Evolutionary conservation across 2,797 vertebrate species (phyloP).

Genomic region (Smutsia temminckii): DNA sequence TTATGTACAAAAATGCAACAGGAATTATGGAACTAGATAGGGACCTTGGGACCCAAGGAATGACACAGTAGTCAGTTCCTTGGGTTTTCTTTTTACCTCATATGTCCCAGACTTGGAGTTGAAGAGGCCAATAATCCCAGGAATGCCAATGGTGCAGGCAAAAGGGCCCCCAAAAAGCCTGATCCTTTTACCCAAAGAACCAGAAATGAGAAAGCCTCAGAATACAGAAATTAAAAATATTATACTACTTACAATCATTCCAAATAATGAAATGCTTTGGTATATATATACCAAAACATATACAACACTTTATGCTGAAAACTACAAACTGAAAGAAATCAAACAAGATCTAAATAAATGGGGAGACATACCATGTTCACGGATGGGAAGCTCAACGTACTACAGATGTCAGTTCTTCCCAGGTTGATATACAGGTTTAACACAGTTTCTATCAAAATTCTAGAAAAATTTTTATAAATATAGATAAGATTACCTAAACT

Average conservation of each 20-base stretch:
- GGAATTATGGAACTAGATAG: not conserved
- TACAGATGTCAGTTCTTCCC: not conserved
- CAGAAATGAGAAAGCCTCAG: not conserved
- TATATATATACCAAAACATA: not conserved
- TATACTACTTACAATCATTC: not conserved
- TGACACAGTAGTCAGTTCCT: not conserved
- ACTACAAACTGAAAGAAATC: not conserved
- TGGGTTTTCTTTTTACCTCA: not conserved
- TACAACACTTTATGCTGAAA: not conserved
- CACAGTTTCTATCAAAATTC: not conserved
- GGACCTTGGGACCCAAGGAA: not conserved
- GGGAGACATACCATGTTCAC: not conserved
- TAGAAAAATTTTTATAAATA: not conserved
- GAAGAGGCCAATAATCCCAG: not conserved
- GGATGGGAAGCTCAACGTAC: not conserved
- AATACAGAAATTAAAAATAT: not conserved
- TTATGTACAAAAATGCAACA: not conserved
- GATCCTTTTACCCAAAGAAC: not conserved
- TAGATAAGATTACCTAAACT: not conserved
- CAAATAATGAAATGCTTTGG: not conserved
- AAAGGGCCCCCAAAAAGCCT: not conserved
- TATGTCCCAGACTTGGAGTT: not conserved
- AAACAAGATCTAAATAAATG: not conserved
- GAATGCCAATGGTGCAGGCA: not conserved
- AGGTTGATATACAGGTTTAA: not conserved